These are phyloP conservation scores for Proteles cristata DNA, from an alignment of 2,113 vertebrate species.

Conservation along the genomic window DNA sequence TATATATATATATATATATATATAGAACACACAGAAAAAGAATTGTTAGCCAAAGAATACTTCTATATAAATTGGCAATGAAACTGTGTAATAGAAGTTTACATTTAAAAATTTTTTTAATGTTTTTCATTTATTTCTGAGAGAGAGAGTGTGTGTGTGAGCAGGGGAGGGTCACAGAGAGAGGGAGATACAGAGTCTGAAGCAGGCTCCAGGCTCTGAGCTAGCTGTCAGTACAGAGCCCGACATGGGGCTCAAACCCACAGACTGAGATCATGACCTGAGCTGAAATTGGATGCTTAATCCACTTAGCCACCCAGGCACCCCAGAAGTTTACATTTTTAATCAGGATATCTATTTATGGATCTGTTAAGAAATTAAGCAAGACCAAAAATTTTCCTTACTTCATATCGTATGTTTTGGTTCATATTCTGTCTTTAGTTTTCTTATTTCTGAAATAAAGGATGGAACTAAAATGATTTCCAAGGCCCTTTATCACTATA, in stretches of 20 bases:
- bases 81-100: not conserved
- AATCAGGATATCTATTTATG: conserved; percentile 24
- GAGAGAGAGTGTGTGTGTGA: no score
- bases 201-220: no score
- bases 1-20: not conserved
- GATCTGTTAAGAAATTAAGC: not conserved
- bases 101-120: not conserved
- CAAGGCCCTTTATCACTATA: not conserved
- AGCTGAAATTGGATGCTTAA: no score
- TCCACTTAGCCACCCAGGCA: no score
- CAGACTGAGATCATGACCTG: no score
- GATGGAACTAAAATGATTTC: not conserved
- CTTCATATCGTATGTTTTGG: not conserved
- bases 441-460: conserved; percentile 29
- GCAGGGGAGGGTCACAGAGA: no score
- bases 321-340: conserved; percentile 9
- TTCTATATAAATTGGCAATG: not conserved
- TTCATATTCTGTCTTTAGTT: not conserved
- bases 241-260: no score
- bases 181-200: no score
- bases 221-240: no score
- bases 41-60: not conserved
- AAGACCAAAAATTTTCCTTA: not conserved
- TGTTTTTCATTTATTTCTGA: no score
- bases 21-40: not conserved